These are phyloP conservation scores for Medauroidea extradentata DNA, from an alignment of 1,140 invertebrate genomes.

Conservation along the genomic window DNA sequence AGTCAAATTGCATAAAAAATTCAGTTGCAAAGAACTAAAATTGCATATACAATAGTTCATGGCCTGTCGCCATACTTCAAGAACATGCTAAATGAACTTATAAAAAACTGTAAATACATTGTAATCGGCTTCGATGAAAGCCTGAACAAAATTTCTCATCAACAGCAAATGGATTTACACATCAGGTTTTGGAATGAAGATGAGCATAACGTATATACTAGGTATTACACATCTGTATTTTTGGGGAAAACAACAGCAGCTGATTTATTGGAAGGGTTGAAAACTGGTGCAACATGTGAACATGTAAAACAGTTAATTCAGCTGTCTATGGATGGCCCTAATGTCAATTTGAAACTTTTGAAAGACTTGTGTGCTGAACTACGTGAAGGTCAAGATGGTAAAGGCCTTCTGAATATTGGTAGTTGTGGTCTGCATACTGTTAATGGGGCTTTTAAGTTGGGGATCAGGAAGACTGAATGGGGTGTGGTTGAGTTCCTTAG, in stretches of 20 bases:
- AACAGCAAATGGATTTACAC: conserved; percentile 16
- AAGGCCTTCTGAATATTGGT: conserved; percentile 17
- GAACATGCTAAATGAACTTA: too few species aligned
- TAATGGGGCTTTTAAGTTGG: neutral
- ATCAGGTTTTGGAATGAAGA: conserved; percentile 16
- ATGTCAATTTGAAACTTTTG: conserved; percentile 19
- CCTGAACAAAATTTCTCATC: conserved; percentile 20
- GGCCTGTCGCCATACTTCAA: too few species aligned
- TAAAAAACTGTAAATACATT: too few species aligned
- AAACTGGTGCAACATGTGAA: neutral
- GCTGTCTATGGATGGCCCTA: conserved; percentile 16
- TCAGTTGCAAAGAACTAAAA: too few species aligned
- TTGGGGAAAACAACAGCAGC: conserved; percentile 12
- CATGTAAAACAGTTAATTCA: conserved; percentile 7
- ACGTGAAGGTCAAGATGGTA: neutral
- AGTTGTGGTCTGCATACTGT: conserved; percentile 21
- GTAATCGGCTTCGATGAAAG: conserved; percentile 26
- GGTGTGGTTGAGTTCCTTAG: neutral
- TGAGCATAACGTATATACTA: conserved; percentile 7
- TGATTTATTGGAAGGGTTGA: conserved; percentile 18
- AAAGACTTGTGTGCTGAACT: too few species aligned
- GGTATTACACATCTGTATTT: conserved; percentile 23
- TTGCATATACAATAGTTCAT: too few species aligned
- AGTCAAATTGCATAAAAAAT: too few species aligned
- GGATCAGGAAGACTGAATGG: neutral